A percentile compares a stretch with the other conserved stretches of the same genome.
Evolutionary conservation across 2,113 vertebrate genomes (phyloP).

Genomic region (Percopsis transmontana): DNA sequence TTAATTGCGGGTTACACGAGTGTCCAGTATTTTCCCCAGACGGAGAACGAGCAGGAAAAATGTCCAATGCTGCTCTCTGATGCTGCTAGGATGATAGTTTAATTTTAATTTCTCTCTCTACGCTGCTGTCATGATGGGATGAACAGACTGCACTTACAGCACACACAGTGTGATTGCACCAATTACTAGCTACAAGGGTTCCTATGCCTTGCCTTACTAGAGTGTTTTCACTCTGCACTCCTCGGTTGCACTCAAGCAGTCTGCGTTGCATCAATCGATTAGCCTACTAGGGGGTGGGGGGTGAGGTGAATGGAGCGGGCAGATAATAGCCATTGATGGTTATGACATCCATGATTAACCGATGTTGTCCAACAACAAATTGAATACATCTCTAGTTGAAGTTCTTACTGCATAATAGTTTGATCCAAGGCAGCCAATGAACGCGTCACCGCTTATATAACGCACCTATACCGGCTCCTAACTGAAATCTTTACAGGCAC

Average conservation of each 20-base stretch:
- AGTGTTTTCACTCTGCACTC: not conserved
- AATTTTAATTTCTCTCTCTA: conserved; percentile 41
- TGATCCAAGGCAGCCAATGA: not conserved
- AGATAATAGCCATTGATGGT: too few species aligned
- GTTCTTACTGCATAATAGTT: not conserved
- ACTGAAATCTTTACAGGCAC: conserved; percentile 46
- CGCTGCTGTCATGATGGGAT: conserved; percentile 3
- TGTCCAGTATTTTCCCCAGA: conserved; percentile 52
- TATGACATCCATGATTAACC: too few species aligned
- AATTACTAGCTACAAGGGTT: conserved; percentile 4
- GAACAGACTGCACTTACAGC: conserved; percentile 6
- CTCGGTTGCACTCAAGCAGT: too few species aligned
- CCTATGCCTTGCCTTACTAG: conserved; percentile 9
- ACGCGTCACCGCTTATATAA: conserved; percentile 13
- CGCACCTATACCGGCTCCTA: conserved; percentile 53
- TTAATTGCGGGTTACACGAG: conserved; percentile 49
- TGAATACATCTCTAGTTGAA: too few species aligned
- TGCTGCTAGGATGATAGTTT: conserved; percentile 30
- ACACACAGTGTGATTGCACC: conserved; percentile 25
- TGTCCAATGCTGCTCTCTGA: conserved; percentile 21
- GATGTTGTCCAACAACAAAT: too few species aligned
- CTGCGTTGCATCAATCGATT: too few species aligned
- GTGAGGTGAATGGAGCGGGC: too few species aligned
- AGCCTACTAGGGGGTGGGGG: too few species aligned
- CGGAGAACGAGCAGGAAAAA: conserved; percentile 43